Evolutionary conservation across 2,797 vertebrate genomes (phyloP).

Genomic region (Geotrypetes seraphini): DNA sequence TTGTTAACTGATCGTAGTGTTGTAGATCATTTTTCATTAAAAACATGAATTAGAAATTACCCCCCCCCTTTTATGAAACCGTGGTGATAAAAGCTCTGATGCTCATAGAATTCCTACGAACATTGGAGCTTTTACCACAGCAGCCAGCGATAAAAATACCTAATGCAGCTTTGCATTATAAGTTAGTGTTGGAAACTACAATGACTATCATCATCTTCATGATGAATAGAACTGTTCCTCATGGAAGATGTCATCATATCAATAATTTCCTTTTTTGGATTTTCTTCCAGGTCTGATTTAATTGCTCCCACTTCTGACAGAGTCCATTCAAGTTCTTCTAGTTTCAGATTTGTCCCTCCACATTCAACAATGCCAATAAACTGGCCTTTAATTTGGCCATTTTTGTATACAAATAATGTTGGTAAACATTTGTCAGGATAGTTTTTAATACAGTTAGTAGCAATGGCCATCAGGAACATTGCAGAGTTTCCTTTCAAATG

Average conservation of each 20-base stretch:
- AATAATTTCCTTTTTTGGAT: constrained; percentile 20
- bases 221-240: constrained; percentile 19
- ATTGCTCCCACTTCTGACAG: constrained; percentile 40
- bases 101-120: no score
- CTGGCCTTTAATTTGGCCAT: constrained; percentile 39
- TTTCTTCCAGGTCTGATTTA: constrained; percentile 44
- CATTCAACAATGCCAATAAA: constrained; percentile 38
- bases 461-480: constrained; percentile 48
- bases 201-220: background rate
- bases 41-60: no score
- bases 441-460: constrained; percentile 44
- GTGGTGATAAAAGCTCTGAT: no score
- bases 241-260: constrained; percentile 33
- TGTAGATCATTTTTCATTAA: no score
- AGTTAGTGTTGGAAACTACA: background rate
- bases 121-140: no score
- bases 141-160: no score
- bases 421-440: constrained; percentile 43
- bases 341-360: constrained; percentile 32
- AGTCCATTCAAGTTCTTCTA: constrained; percentile 50
- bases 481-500: no score
- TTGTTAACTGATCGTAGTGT: no score
- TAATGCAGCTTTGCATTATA: no score
- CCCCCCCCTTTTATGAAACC: no score
- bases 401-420: constrained; percentile 40